Evolutionary conservation across 2,797 vertebrate genomes (phyloP), one percentile per base, ranked within the genome.

Genomic region (Esox masquinongy): DNA sequence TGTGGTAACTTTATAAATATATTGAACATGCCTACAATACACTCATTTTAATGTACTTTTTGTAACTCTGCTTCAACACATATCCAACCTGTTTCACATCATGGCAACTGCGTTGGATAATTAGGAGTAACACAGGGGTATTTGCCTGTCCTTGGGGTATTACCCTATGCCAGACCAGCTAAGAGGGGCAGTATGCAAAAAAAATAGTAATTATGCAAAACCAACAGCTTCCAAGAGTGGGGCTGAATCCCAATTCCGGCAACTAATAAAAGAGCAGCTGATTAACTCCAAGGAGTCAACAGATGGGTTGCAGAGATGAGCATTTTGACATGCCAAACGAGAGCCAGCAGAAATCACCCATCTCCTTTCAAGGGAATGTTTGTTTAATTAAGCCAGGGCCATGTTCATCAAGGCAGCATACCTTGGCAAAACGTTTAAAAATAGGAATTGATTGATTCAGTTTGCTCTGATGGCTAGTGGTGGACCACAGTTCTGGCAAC

Each of bases 201-300:
- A 5, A 51, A 19, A 56, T 26, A n/a, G 47, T 43, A 39, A 29
- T n/a, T 26, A 34, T 47, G 4, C 16, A 34, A 17, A 34, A 16
- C 29, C 64, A 39, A 49, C 64, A 24, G 72, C 36, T 24, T n/a
- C 51, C 34, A 6, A 15, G 49, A 53, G 12, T 9, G 24, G 7
- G 39, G 50, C 17, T 53, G 5, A 56, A 72, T 56, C 29, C 51
- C 24, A 31, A 71, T 53, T 51, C 49, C 31, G 49, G 19, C 24
- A 6, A 47, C 19, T 56, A 49, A 72, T 59, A 72, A 71, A 51
- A 34, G 34, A 64, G 59, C 2, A 19, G 24, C 76, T 73, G 71
- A 61, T 77, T 43, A 59, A 68, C 71, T 29, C 53, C 50, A 77
- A 26, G 1, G 14, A 26, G 50, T 56, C 72, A 77, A 71, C 76